Percentiles rank a stretch among this genome's conserved stretches.
Conservation (phyloP, 2,888 invertebrate species). For the Helobdella robusta region DNA sequence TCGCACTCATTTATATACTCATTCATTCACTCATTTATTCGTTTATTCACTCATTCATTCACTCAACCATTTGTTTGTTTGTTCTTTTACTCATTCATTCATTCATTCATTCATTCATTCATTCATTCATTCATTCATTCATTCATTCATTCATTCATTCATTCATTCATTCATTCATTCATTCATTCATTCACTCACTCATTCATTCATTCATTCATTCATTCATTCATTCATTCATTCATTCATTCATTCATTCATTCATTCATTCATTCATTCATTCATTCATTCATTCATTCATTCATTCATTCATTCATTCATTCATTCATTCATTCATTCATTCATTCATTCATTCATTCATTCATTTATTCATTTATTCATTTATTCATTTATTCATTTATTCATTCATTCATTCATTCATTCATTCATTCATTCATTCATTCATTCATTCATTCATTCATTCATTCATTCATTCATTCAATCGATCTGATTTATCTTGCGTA, state of each 20-base stretch:
- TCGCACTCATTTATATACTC: too few species aligned
- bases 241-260: not conserved
- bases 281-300: not conserved
- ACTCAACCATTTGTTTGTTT: too few species aligned
- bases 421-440: not conserved
- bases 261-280: not conserved
- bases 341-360: conserved; percentile 8
- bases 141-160: conserved; percentile 12
- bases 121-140: conserved; percentile 20
- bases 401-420: not conserved
- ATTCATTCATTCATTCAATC: not conserved
- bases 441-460: not conserved
- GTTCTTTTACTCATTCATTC: conserved; percentile 7
- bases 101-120: conserved; percentile 19
- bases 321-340: not conserved
- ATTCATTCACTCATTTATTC: too few species aligned
- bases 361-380: not conserved
- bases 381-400: not conserved
- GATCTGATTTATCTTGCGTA: conserved; percentile 11
- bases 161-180: conserved; percentile 14
- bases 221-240: not conserved
- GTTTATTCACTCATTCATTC: too few species aligned
- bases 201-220: not conserved
- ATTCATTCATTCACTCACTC: not conserved
- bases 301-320: not conserved